phyloP scores from a whole-genome alignment of 92 coral and sea anemone species.

The Phenganax subtilis region DNA sequence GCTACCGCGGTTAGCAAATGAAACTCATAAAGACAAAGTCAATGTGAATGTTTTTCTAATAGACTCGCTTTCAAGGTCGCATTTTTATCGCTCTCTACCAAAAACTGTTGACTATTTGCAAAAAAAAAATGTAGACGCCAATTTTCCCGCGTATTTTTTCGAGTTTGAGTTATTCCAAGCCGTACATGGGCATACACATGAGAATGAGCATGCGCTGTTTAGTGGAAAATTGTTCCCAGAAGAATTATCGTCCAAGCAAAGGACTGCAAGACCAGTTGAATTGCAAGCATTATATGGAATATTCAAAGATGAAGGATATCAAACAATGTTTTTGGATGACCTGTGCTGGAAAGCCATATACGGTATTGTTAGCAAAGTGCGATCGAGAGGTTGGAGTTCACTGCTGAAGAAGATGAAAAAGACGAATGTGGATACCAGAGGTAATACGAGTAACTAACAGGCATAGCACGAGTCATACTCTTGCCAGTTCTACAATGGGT shows the following conservation, averaged over 20 bases:
- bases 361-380: slow-evolving; percentile 17
- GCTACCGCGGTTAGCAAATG: background rate
- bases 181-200: slow-evolving; percentile 33
- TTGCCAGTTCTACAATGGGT: too few species aligned
- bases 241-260: background rate
- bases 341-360: slow-evolving; percentile 35
- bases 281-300: slow-evolving; percentile 32
- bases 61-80: slow-evolving; percentile 39
- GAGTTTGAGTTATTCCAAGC: slow-evolving; percentile 40
- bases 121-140: background rate
- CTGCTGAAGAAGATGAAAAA: slow-evolving; percentile 16
- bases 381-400: background rate
- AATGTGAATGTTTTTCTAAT: slow-evolving; percentile 29
- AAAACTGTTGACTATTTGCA: slow-evolving; percentile 29
- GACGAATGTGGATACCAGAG: slow-evolving; percentile 8
- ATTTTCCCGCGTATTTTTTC: slow-evolving; percentile 20
- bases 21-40: slow-evolving; percentile 4
- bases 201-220: slow-evolving; percentile 37
- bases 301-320: slow-evolving; percentile 28
- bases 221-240: slow-evolving; percentile 29
- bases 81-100: slow-evolving; percentile 45
- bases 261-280: slow-evolving; percentile 4
- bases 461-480: too few species aligned
- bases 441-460: background rate
- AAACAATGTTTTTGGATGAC: slow-evolving; percentile 41